phyloP scores from a whole-genome alignment of 2,113 vertebrate genomes.

The Phrynocephalus versicolor region DNA sequence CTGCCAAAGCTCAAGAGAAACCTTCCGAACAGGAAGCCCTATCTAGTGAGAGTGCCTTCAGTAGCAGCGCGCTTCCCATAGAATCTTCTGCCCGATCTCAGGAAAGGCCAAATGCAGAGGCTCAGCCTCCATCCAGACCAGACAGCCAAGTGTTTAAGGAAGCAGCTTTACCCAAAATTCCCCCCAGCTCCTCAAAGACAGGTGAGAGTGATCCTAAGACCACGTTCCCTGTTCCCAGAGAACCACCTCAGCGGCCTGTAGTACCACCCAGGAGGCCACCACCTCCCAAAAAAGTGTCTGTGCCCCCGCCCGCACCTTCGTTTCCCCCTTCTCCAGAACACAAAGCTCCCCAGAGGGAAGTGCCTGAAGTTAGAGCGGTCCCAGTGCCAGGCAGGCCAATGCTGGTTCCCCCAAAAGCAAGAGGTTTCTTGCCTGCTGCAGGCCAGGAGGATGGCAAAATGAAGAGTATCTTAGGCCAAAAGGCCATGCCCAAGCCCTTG shows the following conservation, averaged over 20 bases:
- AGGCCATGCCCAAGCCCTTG: slow-evolving; percentile 70
- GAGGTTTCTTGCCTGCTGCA: slow-evolving; percentile 74
- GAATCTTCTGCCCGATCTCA: slow-evolving; percentile 64
- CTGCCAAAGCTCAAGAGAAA: slow-evolving; percentile 83
- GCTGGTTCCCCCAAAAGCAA: slow-evolving; percentile 90
- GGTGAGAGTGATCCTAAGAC: slow-evolving; percentile 53
- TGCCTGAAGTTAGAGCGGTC: slow-evolving; percentile 67
- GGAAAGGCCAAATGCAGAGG: slow-evolving; percentile 68
- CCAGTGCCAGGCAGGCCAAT: slow-evolving; percentile 79
- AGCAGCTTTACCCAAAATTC: slow-evolving; percentile 38
- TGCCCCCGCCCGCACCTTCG: slow-evolving; percentile 62
- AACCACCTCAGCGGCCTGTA: slow-evolving; percentile 78
- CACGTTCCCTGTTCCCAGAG: slow-evolving; percentile 20
- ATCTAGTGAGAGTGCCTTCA: slow-evolving; percentile 47
- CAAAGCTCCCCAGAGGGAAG: slow-evolving; percentile 73
- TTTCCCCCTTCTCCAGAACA: slow-evolving; percentile 72
- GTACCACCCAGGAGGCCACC: slow-evolving; percentile 90
- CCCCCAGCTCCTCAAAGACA: slow-evolving; percentile 51
- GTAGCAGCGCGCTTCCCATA: slow-evolving; percentile 46
- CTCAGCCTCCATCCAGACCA: slow-evolving; percentile 75
- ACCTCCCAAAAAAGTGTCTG: slow-evolving; percentile 86
- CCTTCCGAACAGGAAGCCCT: slow-evolving; percentile 66
- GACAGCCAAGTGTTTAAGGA: slow-evolving; percentile 74
- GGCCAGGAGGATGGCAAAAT: slow-evolving; percentile 79
- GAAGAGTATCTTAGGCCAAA: slow-evolving; percentile 76